These are phyloP conservation scores for Tinea pellionella DNA, from an alignment of 2,888 invertebrate genomes.

Conservation along the genomic window DNA sequence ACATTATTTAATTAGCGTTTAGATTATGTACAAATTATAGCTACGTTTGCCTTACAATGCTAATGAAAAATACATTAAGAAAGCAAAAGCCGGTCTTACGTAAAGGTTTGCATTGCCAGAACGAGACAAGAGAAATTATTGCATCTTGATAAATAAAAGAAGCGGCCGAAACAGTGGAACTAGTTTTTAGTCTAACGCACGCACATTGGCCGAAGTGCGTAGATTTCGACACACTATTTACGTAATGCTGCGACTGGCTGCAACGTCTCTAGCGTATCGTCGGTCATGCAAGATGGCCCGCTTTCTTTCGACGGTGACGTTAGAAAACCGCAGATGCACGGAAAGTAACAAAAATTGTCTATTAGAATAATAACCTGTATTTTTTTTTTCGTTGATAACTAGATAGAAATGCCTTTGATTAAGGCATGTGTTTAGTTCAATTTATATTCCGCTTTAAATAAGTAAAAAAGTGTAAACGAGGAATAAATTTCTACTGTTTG, in stretches of 20 bases:
- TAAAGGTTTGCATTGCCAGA: neutral
- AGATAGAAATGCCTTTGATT: too few relatives aligned
- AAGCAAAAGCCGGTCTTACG: neutral
- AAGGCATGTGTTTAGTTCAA: too few relatives aligned
- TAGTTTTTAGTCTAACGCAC: constrained; percentile 3
- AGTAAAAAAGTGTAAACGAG: neutral
- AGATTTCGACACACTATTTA: constrained; percentile 10
- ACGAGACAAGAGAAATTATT: constrained; percentile 11
- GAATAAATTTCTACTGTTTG: neutral
- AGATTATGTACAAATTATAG: neutral
- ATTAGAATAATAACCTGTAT: constrained; percentile 21
- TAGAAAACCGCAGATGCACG: constrained; percentile 13
- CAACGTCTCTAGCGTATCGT: constrained; percentile 16
- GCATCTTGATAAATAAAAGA: constrained; percentile 13
- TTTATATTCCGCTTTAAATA: neutral
- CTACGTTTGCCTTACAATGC: neutral
- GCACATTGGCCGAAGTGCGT: constrained; percentile 5
- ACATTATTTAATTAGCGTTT: neutral
- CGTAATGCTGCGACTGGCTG: constrained; percentile 12
- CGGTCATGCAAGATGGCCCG: constrained; percentile 20
- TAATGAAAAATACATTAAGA: neutral
- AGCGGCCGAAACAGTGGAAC: neutral
- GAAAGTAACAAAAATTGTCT: constrained; percentile 16
- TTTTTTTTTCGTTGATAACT: too few relatives aligned
- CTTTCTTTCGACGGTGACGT: constrained; percentile 15